Evolutionary conservation across 2,888 invertebrate species (phyloP), one percentile per base, ranked within the genome.

Genomic region (Tanypteryx hageni): DNA sequence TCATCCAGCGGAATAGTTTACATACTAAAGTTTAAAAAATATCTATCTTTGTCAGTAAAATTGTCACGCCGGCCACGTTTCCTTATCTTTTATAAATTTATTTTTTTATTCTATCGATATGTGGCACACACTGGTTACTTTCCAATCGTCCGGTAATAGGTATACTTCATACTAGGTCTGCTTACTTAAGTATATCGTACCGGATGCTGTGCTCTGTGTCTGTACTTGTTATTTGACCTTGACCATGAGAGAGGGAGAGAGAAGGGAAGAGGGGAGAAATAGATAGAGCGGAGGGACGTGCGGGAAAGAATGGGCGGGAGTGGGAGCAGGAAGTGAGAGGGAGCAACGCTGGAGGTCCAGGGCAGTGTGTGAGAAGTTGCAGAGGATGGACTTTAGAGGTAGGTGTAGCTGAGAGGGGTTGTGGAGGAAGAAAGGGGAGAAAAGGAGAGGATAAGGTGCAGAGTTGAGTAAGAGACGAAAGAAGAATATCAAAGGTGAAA

Each of bases 221-320:
- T 13, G 27, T 44, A 83, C 44, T 56, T 44, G 57, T 44, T 27
- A 27, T 27, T 76, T 76, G 76, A 27, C 57, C 85, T 56, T 57
- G 85, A 58, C 85, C 57, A 58, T 85, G n/a, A 85, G 85, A 56
- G 14, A 44, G 22, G 5, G n/a, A 85, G 85, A 56, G 14, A 44
- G 22, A 68, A 22, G 22, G 68, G 22, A 18, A 64, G 68, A 68
- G 68, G 22, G 68, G 5, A 13, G 16, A 14, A 0, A 9, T 22
- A 5, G 44, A 11, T 5, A 31, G 44, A 9, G n/a, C 14, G 3
- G n/a, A 31, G 56, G 14, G 13, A 18, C n/a, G 58, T 18, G 56
- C 13, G 44, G 27, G 85, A 18, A 44, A 44, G 44, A 44, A 44
- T 44, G 27, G 10, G 3, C 8, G n/a, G 84, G 44, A 44, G 44